Evolutionary conservation across 2,888 invertebrate species (phyloP), one percentile per base, ranked within the genome.

Genomic region (Harmothoe impar): DNA sequence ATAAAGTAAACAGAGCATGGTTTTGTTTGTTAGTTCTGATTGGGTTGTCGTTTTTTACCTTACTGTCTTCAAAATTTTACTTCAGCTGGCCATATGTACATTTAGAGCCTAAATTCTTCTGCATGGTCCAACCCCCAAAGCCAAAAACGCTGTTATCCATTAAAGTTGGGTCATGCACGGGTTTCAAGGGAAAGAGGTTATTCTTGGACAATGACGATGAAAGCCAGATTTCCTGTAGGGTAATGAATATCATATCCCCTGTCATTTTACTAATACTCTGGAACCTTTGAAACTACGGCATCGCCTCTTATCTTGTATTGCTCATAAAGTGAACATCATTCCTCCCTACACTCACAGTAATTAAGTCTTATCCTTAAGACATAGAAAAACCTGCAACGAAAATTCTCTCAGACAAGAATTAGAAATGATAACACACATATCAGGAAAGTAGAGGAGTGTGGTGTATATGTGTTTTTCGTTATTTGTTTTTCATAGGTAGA

Each of bases 181-280:
- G 72, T 72, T 72, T 72, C 72, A 72, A 72, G 72, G 72, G 72
- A 72, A 29, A 72, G 62, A 62, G 62, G 62, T 62, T 62, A 62
- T 62, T 62, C 62, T 62, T 62, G 12, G 20, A 62, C 20, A 5
- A 15, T 62, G 20, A n/a, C 1, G 23, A 62, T n/a, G 62, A 62
- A 62, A 62, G n/a, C 23, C 62, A 62, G 62, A 62, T 20, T 20
- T 3, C n/a, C 20, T n/a, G n/a, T 20, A 12, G 20, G 62, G 62
- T n/a, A 12, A 20, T 62, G 62, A n/a, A 62, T 15, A 62, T 43
- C 43, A 43, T 43, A 43, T 43, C 10, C 43, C 43, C 43, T 43
- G 43, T 43, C 20, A n/a, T 20, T 62, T n/a, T 12, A n/a, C 20
- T 62, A 62, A 62, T 62, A 62, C 20, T n/a, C 62, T 62, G n/a